Conservation (phyloP, 1,140 invertebrate genomes). For the Caenorhabditis brenneri region DNA sequence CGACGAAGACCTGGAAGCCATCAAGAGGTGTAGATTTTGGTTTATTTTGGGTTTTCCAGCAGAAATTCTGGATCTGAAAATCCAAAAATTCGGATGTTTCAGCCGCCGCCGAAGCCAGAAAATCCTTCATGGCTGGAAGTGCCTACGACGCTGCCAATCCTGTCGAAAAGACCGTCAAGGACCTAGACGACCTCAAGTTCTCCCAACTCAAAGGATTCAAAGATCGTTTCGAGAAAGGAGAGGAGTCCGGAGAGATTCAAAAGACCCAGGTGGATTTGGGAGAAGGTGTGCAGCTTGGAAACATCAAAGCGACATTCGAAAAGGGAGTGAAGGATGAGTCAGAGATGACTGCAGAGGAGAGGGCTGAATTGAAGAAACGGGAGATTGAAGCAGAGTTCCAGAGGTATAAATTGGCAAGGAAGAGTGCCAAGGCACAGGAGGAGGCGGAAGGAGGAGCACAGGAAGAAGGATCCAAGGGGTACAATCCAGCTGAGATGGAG, state of each 20-base stretch:
- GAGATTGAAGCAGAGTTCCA: constrained; percentile 70
- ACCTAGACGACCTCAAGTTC: constrained; percentile 61
- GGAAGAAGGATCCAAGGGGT: constrained; percentile 44
- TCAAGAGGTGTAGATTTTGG: too few species aligned
- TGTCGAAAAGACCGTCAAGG: constrained; percentile 61
- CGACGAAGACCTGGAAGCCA: background rate
- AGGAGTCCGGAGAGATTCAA: constrained; percentile 55
- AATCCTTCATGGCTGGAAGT: constrained; percentile 65
- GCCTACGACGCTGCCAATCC: constrained; percentile 58
- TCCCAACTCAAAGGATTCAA: constrained; percentile 63
- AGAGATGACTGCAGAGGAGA: constrained; percentile 69
- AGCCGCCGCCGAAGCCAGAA: constrained; percentile 65
- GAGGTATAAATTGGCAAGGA: constrained; percentile 69
- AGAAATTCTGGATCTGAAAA: too few species aligned
- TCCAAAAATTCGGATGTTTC: too few species aligned
- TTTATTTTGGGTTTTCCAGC: too few species aligned
- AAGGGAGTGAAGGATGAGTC: constrained; percentile 59
- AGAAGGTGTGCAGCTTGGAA: constrained; percentile 66
- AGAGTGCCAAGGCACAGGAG: constrained; percentile 52
- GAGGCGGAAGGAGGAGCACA: constrained; percentile 22
- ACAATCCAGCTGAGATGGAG: constrained; percentile 43
- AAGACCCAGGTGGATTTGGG: constrained; percentile 62
- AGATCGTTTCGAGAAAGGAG: constrained; percentile 68
- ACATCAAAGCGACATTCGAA: constrained; percentile 65
- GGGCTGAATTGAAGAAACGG: constrained; percentile 68